Evolutionary conservation across 2,888 invertebrate genomes (phyloP), one percentile per base, ranked within the genome.

Genomic region (Augiades crinisus): DNA sequence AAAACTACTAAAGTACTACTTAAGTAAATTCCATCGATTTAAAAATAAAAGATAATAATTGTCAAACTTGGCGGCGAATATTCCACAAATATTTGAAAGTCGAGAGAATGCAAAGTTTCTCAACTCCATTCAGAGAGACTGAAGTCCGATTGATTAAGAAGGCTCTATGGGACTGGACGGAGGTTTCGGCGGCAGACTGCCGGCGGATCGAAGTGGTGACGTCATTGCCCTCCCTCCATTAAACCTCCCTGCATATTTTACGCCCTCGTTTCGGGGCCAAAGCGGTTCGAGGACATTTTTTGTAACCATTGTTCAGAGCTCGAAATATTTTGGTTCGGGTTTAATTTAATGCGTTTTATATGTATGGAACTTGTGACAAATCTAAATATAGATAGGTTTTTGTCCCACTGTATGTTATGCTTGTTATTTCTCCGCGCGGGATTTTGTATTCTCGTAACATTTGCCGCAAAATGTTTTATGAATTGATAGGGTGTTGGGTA

Each of bases 201-300:
- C 72, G 81, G 72, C 79, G 80, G 80, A 76, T 76, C 77, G 76
- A 74, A 72, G 67, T 38, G 58, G 68, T 85, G 85, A 85, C 86
- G 85, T 85, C 86, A 85, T 57, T 47, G 41, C 33, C 67, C 58
- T 60, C 68, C 68, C 64, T 58, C 61, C 62, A 65, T 68, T 65
- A 69, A 63, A 65, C 67, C 71, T 65, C 69, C 69, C 73, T 76
- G 77, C 77, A 81, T 78, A 80, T 79, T 80, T 81, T 76, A 80
- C 78, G 74, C 72, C 76, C 75, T 64, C 72, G 75, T 74, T 66
- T 65, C 62, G 63, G 68, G 66, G 64, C 62, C 51, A 36, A 46
- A 36, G 49, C 49, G 49, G 36, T 36, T 41, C 49, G 49, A 50
- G 49, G 49, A 43, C 27, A 43, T 50, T 50, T 50, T 49, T 49